Evolutionary conservation across 2,888 invertebrate genomes (phyloP).

Genomic region (Caradrina kadenii): DNA sequence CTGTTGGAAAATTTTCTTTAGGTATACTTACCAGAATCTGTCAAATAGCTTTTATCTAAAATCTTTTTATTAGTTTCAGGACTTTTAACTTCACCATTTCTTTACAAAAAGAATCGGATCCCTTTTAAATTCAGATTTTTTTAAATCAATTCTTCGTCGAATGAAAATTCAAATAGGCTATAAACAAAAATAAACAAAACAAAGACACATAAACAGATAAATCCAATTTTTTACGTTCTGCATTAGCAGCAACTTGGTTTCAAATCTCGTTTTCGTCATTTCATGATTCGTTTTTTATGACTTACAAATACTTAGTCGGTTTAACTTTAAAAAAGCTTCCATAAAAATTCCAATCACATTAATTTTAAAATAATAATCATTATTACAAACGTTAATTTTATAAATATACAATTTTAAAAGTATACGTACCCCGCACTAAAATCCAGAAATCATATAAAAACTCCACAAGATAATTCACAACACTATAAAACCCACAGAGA

Average conservation of each 20-base stretch:
- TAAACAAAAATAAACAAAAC: conserved; percentile 44
- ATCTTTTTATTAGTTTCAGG: not conserved
- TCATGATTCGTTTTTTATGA: conserved; percentile 8
- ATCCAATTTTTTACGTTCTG: conserved; percentile 32
- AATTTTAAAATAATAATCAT: not conserved
- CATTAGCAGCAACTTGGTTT: conserved; percentile 38
- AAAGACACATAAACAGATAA: conserved; percentile 26
- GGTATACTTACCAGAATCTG: not conserved
- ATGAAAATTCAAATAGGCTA: conserved; percentile 15
- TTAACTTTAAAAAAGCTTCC: not conserved
- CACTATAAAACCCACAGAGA: conserved; percentile 38
- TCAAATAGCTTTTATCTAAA: conserved; percentile 3
- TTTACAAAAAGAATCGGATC: not conserved
- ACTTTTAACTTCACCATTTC: not conserved
- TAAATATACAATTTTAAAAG: not conserved
- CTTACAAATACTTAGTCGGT: not conserved
- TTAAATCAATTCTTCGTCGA: not conserved
- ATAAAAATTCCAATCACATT: not conserved
- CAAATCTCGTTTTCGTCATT: conserved; percentile 29
- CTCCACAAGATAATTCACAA: conserved; percentile 53
- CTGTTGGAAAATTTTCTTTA: not conserved
- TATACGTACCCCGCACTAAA: conserved; percentile 55
- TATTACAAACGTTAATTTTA: not conserved
- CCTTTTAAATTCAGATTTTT: not conserved
- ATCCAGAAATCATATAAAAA: conserved; percentile 45